Percentiles rank a stretch among this genome's conserved stretches.
Conservation (phyloP, 2,797 vertebrate genomes). For the Oophaga sylvatica region DNA sequence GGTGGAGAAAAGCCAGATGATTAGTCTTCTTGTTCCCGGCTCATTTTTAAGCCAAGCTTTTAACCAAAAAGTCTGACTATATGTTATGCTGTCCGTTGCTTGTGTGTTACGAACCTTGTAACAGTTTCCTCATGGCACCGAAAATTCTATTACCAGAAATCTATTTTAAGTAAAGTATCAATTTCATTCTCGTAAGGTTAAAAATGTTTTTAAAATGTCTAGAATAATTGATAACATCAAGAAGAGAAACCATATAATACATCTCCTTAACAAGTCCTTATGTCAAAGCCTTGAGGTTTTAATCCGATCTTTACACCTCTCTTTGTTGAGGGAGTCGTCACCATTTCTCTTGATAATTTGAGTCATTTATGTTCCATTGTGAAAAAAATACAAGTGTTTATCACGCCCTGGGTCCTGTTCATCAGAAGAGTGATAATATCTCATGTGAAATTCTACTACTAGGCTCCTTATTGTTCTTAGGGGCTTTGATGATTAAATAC, state of each 20-base stretch:
- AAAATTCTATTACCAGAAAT: neutral
- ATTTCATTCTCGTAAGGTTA: no score
- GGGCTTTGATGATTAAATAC: slow-evolving; percentile 43
- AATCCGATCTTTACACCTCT: neutral
- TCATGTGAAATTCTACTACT: slow-evolving; percentile 4
- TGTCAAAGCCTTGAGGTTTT: neutral
- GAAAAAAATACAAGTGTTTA: slow-evolving; percentile 22
- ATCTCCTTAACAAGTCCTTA: neutral
- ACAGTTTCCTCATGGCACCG: no score
- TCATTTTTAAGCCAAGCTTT: no score
- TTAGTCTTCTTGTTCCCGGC: no score
- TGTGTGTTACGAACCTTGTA: no score
- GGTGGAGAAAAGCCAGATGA: no score
- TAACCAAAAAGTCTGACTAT: no score
- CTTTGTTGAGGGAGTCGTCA: neutral
- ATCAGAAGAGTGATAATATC: slow-evolving; percentile 31
- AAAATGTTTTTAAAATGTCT: neutral
- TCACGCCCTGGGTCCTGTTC: slow-evolving; percentile 23
- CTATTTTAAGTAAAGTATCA: neutral
- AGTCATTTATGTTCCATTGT: slow-evolving; percentile 29
- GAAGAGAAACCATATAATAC: neutral
- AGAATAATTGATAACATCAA: neutral
- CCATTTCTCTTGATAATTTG: slow-evolving; percentile 12
- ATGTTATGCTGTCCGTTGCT: no score
- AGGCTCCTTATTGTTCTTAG: neutral